These are phyloP conservation scores for Hirtodrosophila cameraria DNA, from an alignment of 2,888 invertebrate species.

Conservation along the genomic window DNA sequence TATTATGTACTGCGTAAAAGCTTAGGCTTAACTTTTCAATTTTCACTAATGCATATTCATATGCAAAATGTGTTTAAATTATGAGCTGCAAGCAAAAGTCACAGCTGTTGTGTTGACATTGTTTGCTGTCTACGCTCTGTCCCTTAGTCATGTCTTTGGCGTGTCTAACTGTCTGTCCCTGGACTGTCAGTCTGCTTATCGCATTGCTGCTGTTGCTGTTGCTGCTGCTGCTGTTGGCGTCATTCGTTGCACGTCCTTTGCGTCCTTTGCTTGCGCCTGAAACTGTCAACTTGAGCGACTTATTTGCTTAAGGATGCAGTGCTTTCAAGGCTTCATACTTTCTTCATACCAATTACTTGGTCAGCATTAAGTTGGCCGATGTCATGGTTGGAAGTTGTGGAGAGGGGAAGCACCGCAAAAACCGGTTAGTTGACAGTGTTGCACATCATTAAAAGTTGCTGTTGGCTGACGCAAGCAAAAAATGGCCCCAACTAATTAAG, in stretches of 20 bases:
- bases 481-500: constrained; percentile 60
- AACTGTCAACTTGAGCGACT: constrained; percentile 57
- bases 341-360: constrained; percentile 35
- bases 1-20: too few species aligned
- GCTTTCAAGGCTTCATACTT: constrained; percentile 27
- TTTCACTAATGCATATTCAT: too few species aligned
- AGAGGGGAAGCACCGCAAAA: too few species aligned
- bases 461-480: constrained; percentile 23
- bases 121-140: constrained; percentile 1
- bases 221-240: constrained; percentile 17
- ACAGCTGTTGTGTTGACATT: constrained; percentile 27
- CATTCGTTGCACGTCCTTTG: constrained; percentile 19
- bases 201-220: constrained; percentile 9
- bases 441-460: constrained; percentile 56
- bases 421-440: constrained; percentile 43
- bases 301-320: constrained; percentile 64
- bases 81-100: constrained; percentile 2
- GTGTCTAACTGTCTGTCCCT: constrained; percentile 10
- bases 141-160: constrained; percentile 6
- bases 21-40: too few species aligned
- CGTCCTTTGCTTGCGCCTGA: constrained; percentile 12
- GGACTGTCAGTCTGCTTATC: constrained; percentile 31
- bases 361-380: constrained; percentile 58
- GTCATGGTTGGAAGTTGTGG: neutral
- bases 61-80: constrained; percentile 11